Evolutionary conservation across 2,888 invertebrate species (phyloP).

Genomic region (Beris morrisii): DNA sequence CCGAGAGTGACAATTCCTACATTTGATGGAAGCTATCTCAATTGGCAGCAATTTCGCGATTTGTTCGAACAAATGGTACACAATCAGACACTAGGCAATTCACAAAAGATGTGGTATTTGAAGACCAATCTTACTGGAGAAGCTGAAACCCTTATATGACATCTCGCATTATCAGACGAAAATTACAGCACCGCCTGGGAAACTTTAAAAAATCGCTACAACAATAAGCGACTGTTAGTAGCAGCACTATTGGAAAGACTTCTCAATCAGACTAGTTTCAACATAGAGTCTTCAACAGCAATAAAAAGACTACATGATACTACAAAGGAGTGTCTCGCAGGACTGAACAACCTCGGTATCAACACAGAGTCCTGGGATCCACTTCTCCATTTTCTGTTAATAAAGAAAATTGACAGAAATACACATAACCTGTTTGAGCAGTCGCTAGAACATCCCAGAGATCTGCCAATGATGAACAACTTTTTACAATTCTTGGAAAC

Average conservation of each 20-base stretch:
- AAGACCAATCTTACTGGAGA: neutral
- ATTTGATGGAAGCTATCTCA: neutral
- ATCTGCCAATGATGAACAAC: no score
- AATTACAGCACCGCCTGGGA: neutral
- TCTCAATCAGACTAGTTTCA: neutral
- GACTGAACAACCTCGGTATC: neutral
- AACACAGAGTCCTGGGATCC: neutral
- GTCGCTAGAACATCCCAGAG: no score
- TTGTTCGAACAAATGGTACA: slow-evolving; percentile 4
- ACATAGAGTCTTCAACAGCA: neutral
- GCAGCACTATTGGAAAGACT: neutral
- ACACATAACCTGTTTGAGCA: neutral
- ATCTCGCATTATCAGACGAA: neutral
- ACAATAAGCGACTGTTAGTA: no score
- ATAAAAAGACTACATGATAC: neutral
- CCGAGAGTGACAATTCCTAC: neutral
- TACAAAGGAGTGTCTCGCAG: neutral
- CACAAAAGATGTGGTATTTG: neutral
- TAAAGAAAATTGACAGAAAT: neutral
- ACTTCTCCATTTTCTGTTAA: neutral
- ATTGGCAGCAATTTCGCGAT: neutral
- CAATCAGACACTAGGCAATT: neutral
- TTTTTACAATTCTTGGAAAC: no score
- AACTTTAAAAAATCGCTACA: no score
- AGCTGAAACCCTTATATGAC: neutral